Conservation (phyloP, 1,140 invertebrate genomes). For the Popillia japonica region DNA sequence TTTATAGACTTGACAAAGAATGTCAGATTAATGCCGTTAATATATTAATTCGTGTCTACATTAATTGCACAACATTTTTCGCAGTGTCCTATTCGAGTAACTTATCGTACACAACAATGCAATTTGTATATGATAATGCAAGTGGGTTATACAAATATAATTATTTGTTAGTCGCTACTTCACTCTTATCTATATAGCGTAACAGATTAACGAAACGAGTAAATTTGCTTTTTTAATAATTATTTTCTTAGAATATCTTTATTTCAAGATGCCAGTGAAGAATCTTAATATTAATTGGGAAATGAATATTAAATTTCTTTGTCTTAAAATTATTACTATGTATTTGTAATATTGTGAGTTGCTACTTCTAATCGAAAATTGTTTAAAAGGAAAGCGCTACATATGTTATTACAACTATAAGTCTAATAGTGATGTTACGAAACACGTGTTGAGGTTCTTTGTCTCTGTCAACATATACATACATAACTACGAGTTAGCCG, state of each 20-base stretch:
- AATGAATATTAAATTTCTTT: too few relatives aligned
- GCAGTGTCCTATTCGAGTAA: not conserved
- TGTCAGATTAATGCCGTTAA: not conserved
- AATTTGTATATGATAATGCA: conserved; percentile 1
- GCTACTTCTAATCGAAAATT: too few relatives aligned
- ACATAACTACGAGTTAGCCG: not conserved
- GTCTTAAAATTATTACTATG: too few relatives aligned
- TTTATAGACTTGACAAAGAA: not conserved
- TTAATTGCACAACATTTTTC: conserved; percentile 4
- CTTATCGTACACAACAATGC: not conserved
- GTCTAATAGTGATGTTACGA: not conserved
- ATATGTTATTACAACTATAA: too few relatives aligned
- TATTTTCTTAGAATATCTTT: too few relatives aligned
- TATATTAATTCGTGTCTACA: not conserved
- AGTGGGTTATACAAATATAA: conserved; percentile 14
- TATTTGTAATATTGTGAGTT: too few relatives aligned
- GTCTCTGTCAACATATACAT: conserved; percentile 4
- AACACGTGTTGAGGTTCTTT: conserved; percentile 9
- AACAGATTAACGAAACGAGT: too few relatives aligned
- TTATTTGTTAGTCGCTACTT: not conserved
- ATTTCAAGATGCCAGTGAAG: too few relatives aligned
- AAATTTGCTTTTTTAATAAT: too few relatives aligned
- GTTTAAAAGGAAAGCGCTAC: too few relatives aligned
- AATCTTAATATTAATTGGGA: too few relatives aligned
- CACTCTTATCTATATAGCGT: too few relatives aligned